Evolutionary conservation across 2,888 invertebrate genomes (phyloP).

Genomic region (Spisula subtruncata): DNA sequence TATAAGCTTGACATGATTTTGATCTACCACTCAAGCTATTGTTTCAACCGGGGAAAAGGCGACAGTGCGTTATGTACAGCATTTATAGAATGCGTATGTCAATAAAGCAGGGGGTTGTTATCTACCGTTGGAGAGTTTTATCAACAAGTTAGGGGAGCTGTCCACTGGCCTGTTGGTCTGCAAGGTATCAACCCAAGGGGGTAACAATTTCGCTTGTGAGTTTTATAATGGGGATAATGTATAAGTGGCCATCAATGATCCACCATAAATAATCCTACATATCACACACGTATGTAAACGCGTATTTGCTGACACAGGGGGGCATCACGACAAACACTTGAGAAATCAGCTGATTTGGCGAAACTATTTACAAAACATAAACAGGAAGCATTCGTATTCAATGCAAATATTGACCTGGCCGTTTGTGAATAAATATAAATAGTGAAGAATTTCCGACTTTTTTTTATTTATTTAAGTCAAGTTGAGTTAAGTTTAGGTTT

Average conservation of each 20-base stretch:
- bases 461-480: too few species aligned
- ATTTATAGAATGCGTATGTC: conserved; percentile 20
- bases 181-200: not conserved
- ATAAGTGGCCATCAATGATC: not conserved
- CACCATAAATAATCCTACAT: not conserved
- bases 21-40: not conserved
- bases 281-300: conserved; percentile 18
- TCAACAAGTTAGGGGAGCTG: conserved; percentile 10
- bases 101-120: conserved; percentile 40
- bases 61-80: conserved; percentile 9
- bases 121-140: conserved; percentile 21
- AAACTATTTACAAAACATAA: not conserved
- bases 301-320: not conserved
- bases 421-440: too few species aligned
- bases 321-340: not conserved
- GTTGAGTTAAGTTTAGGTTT: too few species aligned
- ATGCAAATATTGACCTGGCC: not conserved
- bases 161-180: conserved; percentile 36
- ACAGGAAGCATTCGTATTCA: not conserved
- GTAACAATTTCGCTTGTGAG: not conserved
- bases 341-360: not conserved
- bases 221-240: conserved; percentile 15
- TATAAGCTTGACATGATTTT: conserved; percentile 6
- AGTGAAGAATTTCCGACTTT: too few species aligned
- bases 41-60: conserved; percentile 21